These are phyloP conservation scores for Spodoptera littoralis DNA, from an alignment of 2,888 invertebrate genomes.

Conservation along the genomic window DNA sequence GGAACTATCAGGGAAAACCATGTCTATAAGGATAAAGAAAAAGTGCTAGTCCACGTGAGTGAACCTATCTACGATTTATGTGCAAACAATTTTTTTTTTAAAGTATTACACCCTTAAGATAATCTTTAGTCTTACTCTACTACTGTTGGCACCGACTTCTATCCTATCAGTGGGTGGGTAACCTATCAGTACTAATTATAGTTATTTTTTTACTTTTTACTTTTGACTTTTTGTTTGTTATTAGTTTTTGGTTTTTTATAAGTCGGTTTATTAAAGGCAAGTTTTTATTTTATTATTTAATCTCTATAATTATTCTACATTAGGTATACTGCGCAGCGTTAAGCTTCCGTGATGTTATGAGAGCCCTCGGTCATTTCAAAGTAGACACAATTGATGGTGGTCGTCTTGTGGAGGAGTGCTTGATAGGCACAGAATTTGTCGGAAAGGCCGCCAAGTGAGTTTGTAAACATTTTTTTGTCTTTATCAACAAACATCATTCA, in stretches of 20 bases:
- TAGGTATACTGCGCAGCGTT: conserved; percentile 93
- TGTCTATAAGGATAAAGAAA: conserved; percentile 69
- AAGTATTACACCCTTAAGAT: too few relatives aligned
- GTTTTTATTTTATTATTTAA: too few relatives aligned
- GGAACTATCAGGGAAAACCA: conserved; percentile 85
- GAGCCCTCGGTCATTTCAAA: conserved; percentile 96
- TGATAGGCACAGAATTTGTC: conserved; percentile 91
- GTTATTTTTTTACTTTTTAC: too few relatives aligned
- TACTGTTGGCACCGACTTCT: too few relatives aligned
- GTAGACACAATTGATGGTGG: conserved; percentile 93
- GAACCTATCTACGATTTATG: neutral
- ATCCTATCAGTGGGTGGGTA: too few relatives aligned
- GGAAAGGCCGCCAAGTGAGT: conserved; percentile 87
- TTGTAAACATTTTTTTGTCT: neutral
- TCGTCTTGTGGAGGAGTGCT: conserved; percentile 90
- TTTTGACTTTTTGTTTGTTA: too few relatives aligned
- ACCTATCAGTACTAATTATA: too few relatives aligned
- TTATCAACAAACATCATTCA: too few relatives aligned
- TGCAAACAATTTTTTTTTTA: neutral
- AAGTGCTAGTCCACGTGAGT: conserved; percentile 78
- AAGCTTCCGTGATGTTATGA: conserved; percentile 98
- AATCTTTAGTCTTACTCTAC: too few relatives aligned
- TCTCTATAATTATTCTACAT: conserved; percentile 54
- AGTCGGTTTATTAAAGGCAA: too few relatives aligned
- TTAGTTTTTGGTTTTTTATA: too few relatives aligned